Base-by-base conservation (phyloP, 2,888 invertebrate species). In the Amiota communis region DNA sequence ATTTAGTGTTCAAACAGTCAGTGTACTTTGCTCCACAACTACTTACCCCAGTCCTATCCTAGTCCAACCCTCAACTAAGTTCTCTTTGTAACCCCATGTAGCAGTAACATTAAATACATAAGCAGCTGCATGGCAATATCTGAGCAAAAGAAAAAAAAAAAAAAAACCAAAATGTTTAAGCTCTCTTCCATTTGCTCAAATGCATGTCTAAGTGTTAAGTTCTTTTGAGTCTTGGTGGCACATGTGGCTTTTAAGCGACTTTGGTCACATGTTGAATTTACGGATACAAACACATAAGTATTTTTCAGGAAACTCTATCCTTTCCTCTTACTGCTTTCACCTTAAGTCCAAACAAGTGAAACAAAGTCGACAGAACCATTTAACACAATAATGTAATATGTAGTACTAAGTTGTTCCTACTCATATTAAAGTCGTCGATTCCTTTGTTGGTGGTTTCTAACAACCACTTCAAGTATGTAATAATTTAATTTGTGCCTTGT, bases 211-310 rank as follows among this genome's bases (percentile, higher is more conserved):
- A 53, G 13, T 53, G 11, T 11, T 12, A 15, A 53, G 53, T 53
- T n/a, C 53, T 53, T 59, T 59, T 59, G 59, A 20, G 59, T 20
- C 17, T 20, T 15, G 15, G 59, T 59, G 23, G 59, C 17, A n/a
- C 15, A 11, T 11, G 10, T 59, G 20, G 11, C 20, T 59, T n/a
- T 9, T 10, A 59, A 17, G 20, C 11, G 59, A 53, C 15, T 59
- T 36, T 63, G 23, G 23, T 46, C 63, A 63, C 63, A 63, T 63
- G 63, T 36, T 63, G 63, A 36, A 13, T 15, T 36, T 13, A 46
- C 36, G 46, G n/a, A 63, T 3, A 53, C 12, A 63, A 46, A 63
- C 8, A 13, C 13, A 23, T 36, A 2, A 20, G 20, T 20, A 4
- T 36, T 36, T 59, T 20, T 8, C 53, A n/a, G 53, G 8, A 51